Evolutionary conservation across 2,113 vertebrate species (phyloP).

Genomic region (Atrichornis clamosus): DNA sequence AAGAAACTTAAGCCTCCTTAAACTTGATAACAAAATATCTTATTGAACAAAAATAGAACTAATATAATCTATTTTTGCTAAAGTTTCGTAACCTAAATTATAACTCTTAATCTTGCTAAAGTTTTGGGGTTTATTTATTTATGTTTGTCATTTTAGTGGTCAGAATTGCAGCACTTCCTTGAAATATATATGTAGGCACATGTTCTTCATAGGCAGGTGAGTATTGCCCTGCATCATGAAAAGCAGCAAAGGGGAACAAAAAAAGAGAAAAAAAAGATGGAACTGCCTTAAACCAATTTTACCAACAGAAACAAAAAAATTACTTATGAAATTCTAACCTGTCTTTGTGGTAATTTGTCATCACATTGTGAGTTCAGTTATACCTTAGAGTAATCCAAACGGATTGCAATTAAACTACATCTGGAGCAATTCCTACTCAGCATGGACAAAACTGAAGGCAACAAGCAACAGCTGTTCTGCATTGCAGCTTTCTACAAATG

Average conservation of each 20-base stretch:
- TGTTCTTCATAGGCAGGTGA: background rate
- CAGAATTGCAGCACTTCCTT: background rate
- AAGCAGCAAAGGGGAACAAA: background rate
- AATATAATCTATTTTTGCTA: background rate
- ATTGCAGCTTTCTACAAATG: background rate
- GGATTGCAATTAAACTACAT: background rate
- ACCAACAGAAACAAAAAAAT: background rate
- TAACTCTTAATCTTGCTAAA: background rate
- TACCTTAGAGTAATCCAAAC: background rate
- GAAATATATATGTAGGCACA: too few species aligned
- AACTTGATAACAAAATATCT: background rate
- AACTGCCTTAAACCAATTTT: background rate
- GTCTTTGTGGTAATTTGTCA: background rate
- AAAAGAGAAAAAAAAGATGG: background rate
- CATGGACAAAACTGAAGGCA: background rate
- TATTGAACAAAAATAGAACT: background rate
- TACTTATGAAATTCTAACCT: background rate
- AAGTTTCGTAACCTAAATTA: background rate
- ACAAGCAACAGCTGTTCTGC: background rate
- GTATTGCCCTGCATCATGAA: background rate
- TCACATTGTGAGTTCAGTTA: background rate
- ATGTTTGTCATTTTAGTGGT: background rate
- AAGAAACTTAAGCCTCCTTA: background rate
- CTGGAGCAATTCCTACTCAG: background rate
- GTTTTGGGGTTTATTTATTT: background rate